Evolutionary conservation across 2,888 invertebrate genomes (phyloP), one percentile per base, ranked within the genome.

Genomic region (Acanthosoma haemorrhoidale): DNA sequence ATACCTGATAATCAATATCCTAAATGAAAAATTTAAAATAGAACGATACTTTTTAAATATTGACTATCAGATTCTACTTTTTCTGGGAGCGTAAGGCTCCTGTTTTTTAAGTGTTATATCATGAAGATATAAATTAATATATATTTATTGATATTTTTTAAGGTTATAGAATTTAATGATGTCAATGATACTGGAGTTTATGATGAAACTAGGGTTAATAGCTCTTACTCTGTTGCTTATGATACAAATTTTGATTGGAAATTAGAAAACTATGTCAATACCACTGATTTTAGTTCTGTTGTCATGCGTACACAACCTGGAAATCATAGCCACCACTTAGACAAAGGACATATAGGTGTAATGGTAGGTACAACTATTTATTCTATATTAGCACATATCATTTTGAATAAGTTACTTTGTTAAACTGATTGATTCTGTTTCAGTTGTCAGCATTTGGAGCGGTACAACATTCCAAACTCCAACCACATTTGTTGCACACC

Each of bases 401-500:
- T 36, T 13, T 32, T 2, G 5, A 31, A 6, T 59, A 32, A 29
- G 9, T 32, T 59, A 11, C 1, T 32, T 9, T 75, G 76, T 74
- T 68, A 68, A n/a, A 32, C 13, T 21, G 8, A n/a, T 6, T 15
- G 6, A 15, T 16, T 61, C 8, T 58, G 38, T 77, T 76, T 39
- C 79, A 88, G 88, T 78, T 88, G 72, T 83, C 83, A 70, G 81
- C 81, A 57, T 83, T 80, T 76, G 81, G 80, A 60, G 77, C 77
- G 1, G 75, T 79, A 4, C 82, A 81, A 57, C 84, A 86, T 76
- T 84, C 83, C 2, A 75, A 77, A 1, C 80, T 82, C 1, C 79
- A 86, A 5, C 90, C 89, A 0, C 87, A 85, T 69, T 81, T 89
- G 72, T 82, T 86, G 73, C 88, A 88, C 80, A 85, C 86, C 0